These are phyloP conservation scores for Philopedon plagiatum DNA, from an alignment of 2,888 invertebrate genomes.

Conservation along the genomic window DNA sequence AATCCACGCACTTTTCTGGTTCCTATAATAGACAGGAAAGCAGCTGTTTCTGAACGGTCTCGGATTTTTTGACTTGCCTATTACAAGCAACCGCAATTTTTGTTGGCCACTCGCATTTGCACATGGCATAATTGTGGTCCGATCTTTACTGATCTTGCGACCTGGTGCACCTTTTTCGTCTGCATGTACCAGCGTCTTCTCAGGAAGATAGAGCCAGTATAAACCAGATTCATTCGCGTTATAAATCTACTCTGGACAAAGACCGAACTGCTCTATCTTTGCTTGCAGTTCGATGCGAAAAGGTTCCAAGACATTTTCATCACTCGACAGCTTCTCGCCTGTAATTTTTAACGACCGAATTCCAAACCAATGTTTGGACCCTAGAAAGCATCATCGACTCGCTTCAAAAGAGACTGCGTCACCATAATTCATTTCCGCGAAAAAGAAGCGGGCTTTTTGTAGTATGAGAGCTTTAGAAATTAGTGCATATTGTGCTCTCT, in stretches of 20 bases:
- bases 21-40: slow-evolving; percentile 33
- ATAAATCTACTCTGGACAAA: slow-evolving; percentile 34
- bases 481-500: not conserved
- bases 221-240: slow-evolving; percentile 44
- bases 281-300: slow-evolving; percentile 53
- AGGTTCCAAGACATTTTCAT: slow-evolving; percentile 50
- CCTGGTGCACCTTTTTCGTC: too few relatives aligned
- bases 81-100: slow-evolving; percentile 36
- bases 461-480: not conserved
- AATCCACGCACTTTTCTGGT: slow-evolving; percentile 39
- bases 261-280: slow-evolving; percentile 45
- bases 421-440: slow-evolving; percentile 26
- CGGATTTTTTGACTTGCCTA: slow-evolving; percentile 44
- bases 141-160: slow-evolving; percentile 1
- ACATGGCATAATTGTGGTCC: slow-evolving; percentile 43
- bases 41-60: slow-evolving; percentile 38
- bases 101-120: slow-evolving; percentile 34
- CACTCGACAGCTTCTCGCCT: slow-evolving; percentile 51
- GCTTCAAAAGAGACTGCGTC: slow-evolving; percentile 39
- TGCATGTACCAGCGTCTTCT: slow-evolving; percentile 31
- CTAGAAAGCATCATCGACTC: slow-evolving; percentile 48
- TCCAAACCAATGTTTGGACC: slow-evolving; percentile 49
- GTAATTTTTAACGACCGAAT: slow-evolving; percentile 46
- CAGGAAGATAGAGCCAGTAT: slow-evolving; percentile 30
- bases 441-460: slow-evolving; percentile 1